These are phyloP conservation scores for Hydrotaea diabolus DNA, from an alignment of 2,888 invertebrate genomes.

Conservation along the genomic window DNA sequence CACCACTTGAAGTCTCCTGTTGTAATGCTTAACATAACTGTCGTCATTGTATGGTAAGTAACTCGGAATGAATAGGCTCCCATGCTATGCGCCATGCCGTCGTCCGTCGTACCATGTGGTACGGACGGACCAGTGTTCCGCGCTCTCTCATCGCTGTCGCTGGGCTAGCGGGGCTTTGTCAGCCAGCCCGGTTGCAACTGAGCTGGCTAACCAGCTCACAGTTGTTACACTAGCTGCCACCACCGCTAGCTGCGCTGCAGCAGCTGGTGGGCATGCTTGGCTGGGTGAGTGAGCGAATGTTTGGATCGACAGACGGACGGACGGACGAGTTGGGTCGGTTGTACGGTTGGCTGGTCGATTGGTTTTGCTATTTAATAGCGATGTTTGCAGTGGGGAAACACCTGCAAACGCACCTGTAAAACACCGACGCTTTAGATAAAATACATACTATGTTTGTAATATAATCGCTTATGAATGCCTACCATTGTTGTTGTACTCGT, in stretches of 20 bases:
- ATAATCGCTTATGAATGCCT: slow-evolving; percentile 41
- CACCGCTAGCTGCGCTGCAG: neutral
- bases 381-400: slow-evolving; percentile 67
- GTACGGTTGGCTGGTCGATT: slow-evolving; percentile 38
- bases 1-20: slow-evolving; percentile 52
- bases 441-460: slow-evolving; percentile 48
- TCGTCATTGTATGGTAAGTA: slow-evolving; percentile 55
- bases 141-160: slow-evolving; percentile 6
- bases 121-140: slow-evolving; percentile 8
- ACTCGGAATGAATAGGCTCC: slow-evolving; percentile 12
- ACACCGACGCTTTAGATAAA: slow-evolving; percentile 66
- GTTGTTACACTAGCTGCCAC: neutral
- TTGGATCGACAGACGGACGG: neutral
- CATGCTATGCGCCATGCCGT: slow-evolving; percentile 31
- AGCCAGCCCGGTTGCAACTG: neutral
- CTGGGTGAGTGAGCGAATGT: neutral
- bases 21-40: slow-evolving; percentile 64
- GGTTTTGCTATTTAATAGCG: slow-evolving; percentile 37
- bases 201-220: slow-evolving; percentile 14
- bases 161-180: too few relatives aligned
- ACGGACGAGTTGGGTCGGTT: slow-evolving; percentile 1
- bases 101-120: slow-evolving; percentile 30
- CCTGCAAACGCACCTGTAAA: slow-evolving; percentile 70
- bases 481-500: slow-evolving; percentile 10
- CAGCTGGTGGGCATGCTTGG: neutral